Conservation (phyloP, 2,888 invertebrate species). For the Sisyra terminalis region DNA sequence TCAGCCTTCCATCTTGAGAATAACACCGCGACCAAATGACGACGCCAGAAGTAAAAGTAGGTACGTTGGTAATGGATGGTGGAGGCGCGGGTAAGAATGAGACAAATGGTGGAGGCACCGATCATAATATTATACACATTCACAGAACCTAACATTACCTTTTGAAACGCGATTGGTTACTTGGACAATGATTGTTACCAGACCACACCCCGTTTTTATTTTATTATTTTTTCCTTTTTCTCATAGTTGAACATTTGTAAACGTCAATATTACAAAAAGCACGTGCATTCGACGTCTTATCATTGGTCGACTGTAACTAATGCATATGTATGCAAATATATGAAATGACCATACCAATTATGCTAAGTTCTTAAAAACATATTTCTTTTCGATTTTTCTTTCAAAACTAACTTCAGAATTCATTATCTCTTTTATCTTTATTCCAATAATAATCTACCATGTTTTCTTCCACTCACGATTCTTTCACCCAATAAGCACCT, state of each 20-base stretch:
- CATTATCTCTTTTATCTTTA: too few relatives aligned
- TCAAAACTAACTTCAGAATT: too few relatives aligned
- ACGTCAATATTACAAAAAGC: constrained; percentile 1
- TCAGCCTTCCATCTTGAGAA: constrained; percentile 28
- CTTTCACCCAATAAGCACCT: too few relatives aligned
- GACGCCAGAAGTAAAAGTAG: constrained; percentile 13
- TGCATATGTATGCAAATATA: constrained; percentile 22
- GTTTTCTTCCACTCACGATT: too few relatives aligned
- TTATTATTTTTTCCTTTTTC: constrained; percentile 11
- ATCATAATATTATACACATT: constrained; percentile 6
- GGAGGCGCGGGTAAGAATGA: neutral
- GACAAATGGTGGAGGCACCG: neutral
- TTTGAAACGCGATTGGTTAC: constrained; percentile 27
- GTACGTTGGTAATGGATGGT: neutral
- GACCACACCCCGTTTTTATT: constrained; percentile 26
- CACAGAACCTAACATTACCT: constrained; percentile 25
- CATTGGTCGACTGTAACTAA: constrained; percentile 22
- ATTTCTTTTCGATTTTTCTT: too few relatives aligned
- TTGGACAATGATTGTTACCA: constrained; percentile 27
- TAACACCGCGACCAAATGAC: constrained; percentile 21
- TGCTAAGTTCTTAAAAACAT: too few relatives aligned
- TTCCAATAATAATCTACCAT: too few relatives aligned
- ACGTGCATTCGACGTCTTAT: constrained; percentile 8
- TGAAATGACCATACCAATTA: constrained; percentile 21
- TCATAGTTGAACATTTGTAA: constrained; percentile 3